Conservation (phyloP, 2,797 vertebrate species). For the Pogonophryne albipinna region DNA sequence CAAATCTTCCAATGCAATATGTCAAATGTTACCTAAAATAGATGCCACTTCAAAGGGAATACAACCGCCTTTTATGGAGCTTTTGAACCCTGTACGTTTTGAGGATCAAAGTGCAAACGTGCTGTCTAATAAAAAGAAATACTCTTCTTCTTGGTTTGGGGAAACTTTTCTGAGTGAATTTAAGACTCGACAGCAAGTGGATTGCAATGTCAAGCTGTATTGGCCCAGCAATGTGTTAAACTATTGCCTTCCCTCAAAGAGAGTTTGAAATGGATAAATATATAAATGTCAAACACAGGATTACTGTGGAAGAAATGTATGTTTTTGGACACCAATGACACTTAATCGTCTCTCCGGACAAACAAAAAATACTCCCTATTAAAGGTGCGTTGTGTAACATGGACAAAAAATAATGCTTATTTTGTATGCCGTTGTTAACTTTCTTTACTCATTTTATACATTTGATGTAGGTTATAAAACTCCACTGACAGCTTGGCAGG, state of each 20-base stretch:
- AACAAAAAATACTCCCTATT: constrained; percentile 46
- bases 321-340: constrained; percentile 67
- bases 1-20: constrained; percentile 20
- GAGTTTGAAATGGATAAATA: constrained; percentile 76
- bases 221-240: constrained; percentile 70
- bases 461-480: constrained; percentile 25
- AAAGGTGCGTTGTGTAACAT: constrained; percentile 48
- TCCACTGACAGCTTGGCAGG: background rate
- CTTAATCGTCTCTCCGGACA: constrained; percentile 58
- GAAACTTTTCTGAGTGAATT: constrained; percentile 67
- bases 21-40: constrained; percentile 61
- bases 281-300: constrained; percentile 75
- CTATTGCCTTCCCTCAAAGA: constrained; percentile 66
- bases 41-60: constrained; percentile 64
- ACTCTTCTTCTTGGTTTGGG: constrained; percentile 55
- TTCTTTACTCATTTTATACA: constrained; percentile 31
- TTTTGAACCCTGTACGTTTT: constrained; percentile 60
- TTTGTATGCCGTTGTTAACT: constrained; percentile 20
- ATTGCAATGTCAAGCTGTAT: constrained; percentile 76
- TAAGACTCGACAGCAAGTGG: constrained; percentile 64
- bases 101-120: constrained; percentile 67
- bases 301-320: constrained; percentile 69
- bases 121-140: constrained; percentile 41
- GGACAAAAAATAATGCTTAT: constrained; percentile 9
- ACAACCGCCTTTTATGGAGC: constrained; percentile 47